Evolutionary conservation across 2,888 invertebrate species (phyloP).

Genomic region (Amphipoea oculea): DNA sequence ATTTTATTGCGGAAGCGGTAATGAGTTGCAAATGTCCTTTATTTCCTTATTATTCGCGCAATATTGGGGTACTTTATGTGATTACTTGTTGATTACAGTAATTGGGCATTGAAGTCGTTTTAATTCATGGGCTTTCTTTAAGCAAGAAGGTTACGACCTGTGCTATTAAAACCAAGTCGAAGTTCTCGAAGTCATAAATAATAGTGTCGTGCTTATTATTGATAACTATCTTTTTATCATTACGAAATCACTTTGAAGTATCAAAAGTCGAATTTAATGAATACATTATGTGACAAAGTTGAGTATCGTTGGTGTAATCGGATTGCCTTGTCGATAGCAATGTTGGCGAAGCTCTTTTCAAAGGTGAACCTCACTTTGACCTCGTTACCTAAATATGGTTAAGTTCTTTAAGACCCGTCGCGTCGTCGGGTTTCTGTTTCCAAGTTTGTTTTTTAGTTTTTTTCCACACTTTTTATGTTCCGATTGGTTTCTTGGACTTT

Average conservation of each 20-base stretch:
- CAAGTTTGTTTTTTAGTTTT: slow-evolving; percentile 53
- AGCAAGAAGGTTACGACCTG: background rate
- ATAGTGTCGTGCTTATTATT: slow-evolving; percentile 45
- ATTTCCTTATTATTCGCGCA: slow-evolving; percentile 8
- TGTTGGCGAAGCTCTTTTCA: slow-evolving; percentile 71
- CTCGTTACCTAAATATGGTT: slow-evolving; percentile 87
- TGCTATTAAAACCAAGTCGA: slow-evolving; percentile 12
- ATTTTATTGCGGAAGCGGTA: slow-evolving; percentile 35
- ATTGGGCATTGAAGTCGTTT: slow-evolving; percentile 10
- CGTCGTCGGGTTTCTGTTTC: slow-evolving; percentile 68
- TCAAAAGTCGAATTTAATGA: slow-evolving; percentile 66
- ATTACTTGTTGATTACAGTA: slow-evolving; percentile 15
- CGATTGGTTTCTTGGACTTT: slow-evolving; percentile 53
- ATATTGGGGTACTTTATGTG: background rate
- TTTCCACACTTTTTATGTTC: slow-evolving; percentile 60
- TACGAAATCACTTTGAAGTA: slow-evolving; percentile 51
- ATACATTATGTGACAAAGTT: slow-evolving; percentile 65
- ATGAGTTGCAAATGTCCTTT: slow-evolving; percentile 24
- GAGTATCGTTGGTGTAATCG: slow-evolving; percentile 79
- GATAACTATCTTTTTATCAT: slow-evolving; percentile 34
- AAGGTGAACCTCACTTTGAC: slow-evolving; percentile 82
- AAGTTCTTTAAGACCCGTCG: slow-evolving; percentile 82
- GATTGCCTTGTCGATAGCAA: slow-evolving; percentile 78
- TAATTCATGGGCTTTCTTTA: background rate
- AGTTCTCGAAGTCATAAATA: slow-evolving; percentile 12